Base-by-base conservation (phyloP, 2,113 vertebrate genomes). In the Apistogramma diplotaenia region DNA sequence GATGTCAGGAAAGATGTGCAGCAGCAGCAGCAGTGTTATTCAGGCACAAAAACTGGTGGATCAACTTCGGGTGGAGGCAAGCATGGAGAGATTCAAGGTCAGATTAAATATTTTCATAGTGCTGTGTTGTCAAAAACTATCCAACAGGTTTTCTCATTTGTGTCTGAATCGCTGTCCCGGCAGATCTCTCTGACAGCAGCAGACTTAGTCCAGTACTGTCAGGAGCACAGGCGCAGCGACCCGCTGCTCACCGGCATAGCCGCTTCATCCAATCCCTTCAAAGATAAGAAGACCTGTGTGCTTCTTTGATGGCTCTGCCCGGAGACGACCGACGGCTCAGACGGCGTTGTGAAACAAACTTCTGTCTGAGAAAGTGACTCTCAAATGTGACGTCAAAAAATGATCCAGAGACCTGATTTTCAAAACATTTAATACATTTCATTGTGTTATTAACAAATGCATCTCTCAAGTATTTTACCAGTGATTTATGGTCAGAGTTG, bases 161-260 rank as follows among this genome's bases (percentile, higher is more conserved):
- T 46, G 15, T 31, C 11, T 58, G 4, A 67, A 53, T 46, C 12
- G 82, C 35, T 80, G 25, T 23, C 51, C 43, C 43, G 4, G 33
- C 86, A 97, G 96, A 95, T 97, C 70, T 97, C 96, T 8, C 91
- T 95, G 78, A 95, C 95, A 1, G 96, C 96, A 4, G 70, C 89
- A 1, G 95, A 97, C 70, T 79, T 97, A 81, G 91, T 96, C 55
- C 95, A 92, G 84, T 96, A 95, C 90, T 97, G 96, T 82, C 93
- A 83, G 57, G 95, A 96, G 13, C 93, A 96, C 85, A 86, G 94
- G 60, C 94, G 94, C 79, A 95, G 91, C 0, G 96, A 97, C 89
- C 95, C 96, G 7, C 95, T 97, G 73, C 89, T 97, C 35, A 94
- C 92, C 8, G 95, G 96, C 74, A 96, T 97, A 40, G 89, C 94